These are phyloP conservation scores for Illadopsis cleaveri DNA, from an alignment of 2,113 vertebrate genomes.

Conservation along the genomic window DNA sequence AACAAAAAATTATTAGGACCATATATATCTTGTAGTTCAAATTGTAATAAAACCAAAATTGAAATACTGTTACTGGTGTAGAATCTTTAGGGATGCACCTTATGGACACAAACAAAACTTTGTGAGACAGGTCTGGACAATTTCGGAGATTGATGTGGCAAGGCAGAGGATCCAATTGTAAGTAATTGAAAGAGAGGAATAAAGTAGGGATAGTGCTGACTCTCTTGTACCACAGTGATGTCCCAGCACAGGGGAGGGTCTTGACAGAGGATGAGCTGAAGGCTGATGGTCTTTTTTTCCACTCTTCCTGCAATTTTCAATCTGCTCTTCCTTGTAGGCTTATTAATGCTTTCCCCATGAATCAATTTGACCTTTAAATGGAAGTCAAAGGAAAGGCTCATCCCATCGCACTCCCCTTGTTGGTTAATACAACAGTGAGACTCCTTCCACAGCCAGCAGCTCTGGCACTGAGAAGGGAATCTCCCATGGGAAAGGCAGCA, in stretches of 20 bases:
- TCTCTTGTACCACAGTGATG: neutral
- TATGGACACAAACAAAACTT: neutral
- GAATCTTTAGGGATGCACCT: neutral
- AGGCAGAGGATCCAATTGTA: neutral
- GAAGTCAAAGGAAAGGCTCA: neutral
- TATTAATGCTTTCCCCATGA: neutral
- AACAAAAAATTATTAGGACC: neutral
- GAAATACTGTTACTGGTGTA: neutral
- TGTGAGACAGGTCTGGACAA: neutral
- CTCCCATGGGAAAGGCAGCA: neutral
- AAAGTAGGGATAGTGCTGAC: neutral
- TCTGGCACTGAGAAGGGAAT: neutral
- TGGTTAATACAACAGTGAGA: neutral
- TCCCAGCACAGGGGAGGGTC: neutral
- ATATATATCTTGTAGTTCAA: neutral
- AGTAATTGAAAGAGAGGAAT: neutral
- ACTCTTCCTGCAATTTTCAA: neutral
- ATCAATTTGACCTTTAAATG: neutral
- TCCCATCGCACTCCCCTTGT: neutral
- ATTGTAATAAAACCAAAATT: neutral
- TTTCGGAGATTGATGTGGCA: neutral
- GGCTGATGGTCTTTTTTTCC: neutral
- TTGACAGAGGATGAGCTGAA: neutral
- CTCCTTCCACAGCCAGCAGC: neutral
- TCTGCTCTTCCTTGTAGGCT: neutral